phyloP scores from a whole-genome alignment of 2,113 vertebrate species.

The Daubentonia madagascariensis region DNA sequence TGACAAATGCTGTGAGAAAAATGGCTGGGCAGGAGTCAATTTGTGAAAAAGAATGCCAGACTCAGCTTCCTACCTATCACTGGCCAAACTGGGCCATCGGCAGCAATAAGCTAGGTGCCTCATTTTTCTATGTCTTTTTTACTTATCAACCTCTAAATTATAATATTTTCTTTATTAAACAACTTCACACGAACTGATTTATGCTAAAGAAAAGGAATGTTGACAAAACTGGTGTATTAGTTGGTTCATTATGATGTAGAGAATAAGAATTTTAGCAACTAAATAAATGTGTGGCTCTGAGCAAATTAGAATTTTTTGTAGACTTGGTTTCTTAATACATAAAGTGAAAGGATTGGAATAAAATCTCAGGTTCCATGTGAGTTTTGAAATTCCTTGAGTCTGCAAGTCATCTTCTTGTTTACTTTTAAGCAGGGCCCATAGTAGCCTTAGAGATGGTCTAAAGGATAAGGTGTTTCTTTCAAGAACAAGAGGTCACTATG shows the following conservation, averaged over 20 bases:
- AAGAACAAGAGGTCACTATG: slow-evolving; percentile 30
- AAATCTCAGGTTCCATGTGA: not conserved
- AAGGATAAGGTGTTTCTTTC: slow-evolving; percentile 28
- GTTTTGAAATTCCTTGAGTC: not conserved
- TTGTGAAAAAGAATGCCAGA: not conserved
- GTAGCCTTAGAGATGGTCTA: not conserved
- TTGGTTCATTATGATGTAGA: not conserved
- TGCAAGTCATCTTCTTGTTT: not conserved
- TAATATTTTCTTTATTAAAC: not conserved
- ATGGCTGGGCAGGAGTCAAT: not conserved
- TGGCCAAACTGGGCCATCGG: not conserved
- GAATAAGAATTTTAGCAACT: not conserved
- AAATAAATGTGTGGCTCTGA: not conserved
- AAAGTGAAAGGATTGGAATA: not conserved
- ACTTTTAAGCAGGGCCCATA: not conserved
- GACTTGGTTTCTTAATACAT: not conserved
- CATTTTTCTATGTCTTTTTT: not conserved
- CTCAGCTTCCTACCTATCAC: not conserved
- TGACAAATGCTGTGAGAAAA: not conserved
- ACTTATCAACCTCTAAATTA: not conserved
- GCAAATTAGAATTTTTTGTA: not conserved
- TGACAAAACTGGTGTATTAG: not conserved
- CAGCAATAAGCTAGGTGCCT: not conserved
- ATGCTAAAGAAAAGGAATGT: not conserved
- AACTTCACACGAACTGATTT: not conserved